These are phyloP conservation scores for Riparia riparia DNA, from an alignment of 2,113 vertebrate species.

Conservation along the genomic window DNA sequence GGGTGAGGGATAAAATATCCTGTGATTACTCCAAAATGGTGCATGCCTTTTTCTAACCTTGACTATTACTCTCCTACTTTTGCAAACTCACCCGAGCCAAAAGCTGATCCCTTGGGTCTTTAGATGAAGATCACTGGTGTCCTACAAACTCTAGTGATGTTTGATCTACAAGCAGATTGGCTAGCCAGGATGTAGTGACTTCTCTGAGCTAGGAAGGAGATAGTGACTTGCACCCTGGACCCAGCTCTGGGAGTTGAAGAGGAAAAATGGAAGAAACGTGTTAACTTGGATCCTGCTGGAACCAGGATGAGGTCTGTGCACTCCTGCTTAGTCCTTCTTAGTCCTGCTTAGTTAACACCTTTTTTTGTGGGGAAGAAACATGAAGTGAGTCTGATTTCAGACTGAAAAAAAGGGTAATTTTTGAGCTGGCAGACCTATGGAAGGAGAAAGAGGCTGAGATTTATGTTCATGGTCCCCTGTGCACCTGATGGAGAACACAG, in stretches of 20 bases:
- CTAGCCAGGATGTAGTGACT: not conserved
- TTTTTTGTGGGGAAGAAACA: not conserved
- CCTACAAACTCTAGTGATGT: not conserved
- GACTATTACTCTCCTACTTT: not conserved
- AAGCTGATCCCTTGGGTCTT: not conserved
- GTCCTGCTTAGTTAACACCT: not conserved
- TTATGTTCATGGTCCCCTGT: accelerated
- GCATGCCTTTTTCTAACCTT: not conserved
- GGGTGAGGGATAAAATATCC: not conserved
- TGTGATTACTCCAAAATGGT: not conserved
- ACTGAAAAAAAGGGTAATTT: not conserved
- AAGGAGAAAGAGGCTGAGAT: not conserved
- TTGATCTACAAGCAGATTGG: not conserved
- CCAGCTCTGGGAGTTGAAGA: not conserved
- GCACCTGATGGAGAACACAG: not conserved
- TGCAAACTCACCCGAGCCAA: not conserved
- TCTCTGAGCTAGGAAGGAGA: not conserved
- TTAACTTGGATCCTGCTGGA: not conserved
- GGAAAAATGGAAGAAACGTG: not conserved
- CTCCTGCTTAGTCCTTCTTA: not conserved
- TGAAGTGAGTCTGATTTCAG: not conserved
- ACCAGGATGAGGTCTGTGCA: not conserved
- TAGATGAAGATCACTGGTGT: not conserved
- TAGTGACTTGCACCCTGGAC: not conserved
- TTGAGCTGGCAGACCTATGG: not conserved